Evolutionary conservation across 2,888 invertebrate genomes (phyloP), one percentile per base, ranked within the genome.

Genomic region (Apoderus coryli): DNA sequence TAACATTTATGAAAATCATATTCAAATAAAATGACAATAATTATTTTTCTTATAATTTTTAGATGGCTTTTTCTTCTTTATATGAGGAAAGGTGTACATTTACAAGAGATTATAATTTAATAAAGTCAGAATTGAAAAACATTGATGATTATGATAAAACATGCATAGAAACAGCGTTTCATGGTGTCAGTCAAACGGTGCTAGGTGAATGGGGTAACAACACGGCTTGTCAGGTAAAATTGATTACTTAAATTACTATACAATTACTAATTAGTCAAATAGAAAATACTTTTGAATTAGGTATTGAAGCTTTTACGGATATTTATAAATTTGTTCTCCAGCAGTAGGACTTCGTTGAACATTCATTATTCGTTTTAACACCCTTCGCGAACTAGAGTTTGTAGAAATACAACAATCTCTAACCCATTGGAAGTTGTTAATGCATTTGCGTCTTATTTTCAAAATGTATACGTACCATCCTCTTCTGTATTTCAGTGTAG

Each of bases 151-250:
- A 76, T 47, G 92, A 92, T 51, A 85, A 85, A 55, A 84, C 90
- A 0, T 80, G 79, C 47, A 67, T 90, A 35, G 78, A 84, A 49
- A 68, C 72, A 4, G 82, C 82, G 27, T 61, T 93, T 3, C 70
- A 74, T 45, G 84, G 81, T 11, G 75, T 85, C 2, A 80, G 76
- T 47, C 75, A 75, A 46, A 63, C 86, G 29, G 71, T 92, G 16
- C 64, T 81, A 16, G 75, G 76, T 31, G 86, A 89, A 53, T 95
- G 93, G 93, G 90, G 90, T 4, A 76, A 75, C 36, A 76, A 81
- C 41, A 82, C 80, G 27, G 75, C 80, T 5, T 80, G 84, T 44
- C 90, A 93, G 61, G 72, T 77, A 49, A 44, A 25, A 25, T 24
- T 31, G 4, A 32, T 12, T 19, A 6, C n/a, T 19, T 19, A 7